Percentiles rank a stretch among this genome's conserved stretches.
Evolutionary conservation across 2,113 vertebrate genomes (phyloP).

Genomic region (Trematocara nigrifrons): DNA sequence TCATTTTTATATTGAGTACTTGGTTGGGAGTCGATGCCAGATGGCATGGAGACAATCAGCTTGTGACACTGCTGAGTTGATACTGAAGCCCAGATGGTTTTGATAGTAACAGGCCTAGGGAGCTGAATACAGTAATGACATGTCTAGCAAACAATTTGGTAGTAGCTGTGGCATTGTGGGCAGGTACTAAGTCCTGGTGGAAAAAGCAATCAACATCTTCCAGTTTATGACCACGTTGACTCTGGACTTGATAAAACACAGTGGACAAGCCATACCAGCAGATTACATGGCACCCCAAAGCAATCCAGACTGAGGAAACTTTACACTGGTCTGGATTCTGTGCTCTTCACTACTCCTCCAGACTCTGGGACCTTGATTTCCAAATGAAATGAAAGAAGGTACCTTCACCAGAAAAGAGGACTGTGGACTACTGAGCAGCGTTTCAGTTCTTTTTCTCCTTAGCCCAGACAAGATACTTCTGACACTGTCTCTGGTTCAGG

Average conservation of each 20-base stretch:
- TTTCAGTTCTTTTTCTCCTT: neutral
- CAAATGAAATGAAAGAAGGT: neutral
- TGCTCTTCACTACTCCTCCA: accelerated
- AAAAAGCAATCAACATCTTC: neutral
- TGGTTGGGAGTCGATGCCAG: neutral
- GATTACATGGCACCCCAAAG: neutral
- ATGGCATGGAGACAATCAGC: neutral
- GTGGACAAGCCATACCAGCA: neutral
- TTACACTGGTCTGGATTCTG: neutral
- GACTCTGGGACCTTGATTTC: neutral
- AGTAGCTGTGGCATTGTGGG: neutral
- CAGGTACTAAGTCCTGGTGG: neutral
- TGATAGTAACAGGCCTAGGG: neutral
- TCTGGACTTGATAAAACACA: neutral
- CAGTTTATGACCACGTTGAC: accelerated
- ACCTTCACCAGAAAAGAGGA: neutral
- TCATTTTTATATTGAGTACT: neutral
- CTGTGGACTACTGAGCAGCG: neutral
- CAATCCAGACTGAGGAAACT: neutral
- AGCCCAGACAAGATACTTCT: neutral
- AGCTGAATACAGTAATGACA: neutral
- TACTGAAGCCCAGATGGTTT: neutral
- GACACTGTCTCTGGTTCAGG: neutral
- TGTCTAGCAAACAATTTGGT: neutral
- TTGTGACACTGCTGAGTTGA: neutral